phyloP scores from a whole-genome alignment of 2,113 vertebrate species.

The Mohoua ochrocephala region DNA sequence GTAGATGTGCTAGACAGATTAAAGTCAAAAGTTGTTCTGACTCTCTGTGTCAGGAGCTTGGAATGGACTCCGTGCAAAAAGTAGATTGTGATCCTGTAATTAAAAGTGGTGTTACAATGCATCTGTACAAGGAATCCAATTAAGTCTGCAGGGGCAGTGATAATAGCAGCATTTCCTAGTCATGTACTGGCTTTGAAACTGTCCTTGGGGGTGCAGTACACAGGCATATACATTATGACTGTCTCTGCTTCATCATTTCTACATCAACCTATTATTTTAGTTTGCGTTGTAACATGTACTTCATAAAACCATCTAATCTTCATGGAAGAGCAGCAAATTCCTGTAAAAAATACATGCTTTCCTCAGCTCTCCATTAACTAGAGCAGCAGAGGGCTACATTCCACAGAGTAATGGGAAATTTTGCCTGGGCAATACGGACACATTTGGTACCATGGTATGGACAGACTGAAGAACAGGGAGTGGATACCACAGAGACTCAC shows the following conservation, averaged over 20 bases:
- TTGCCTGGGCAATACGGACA: fast-evolving
- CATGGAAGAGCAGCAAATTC: not conserved
- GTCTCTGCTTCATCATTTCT: not conserved
- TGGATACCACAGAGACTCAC: not conserved
- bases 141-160: not conserved
- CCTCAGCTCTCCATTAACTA: not conserved
- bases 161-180: not conserved
- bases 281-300: not conserved
- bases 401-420: not conserved
- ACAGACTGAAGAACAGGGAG: not conserved
- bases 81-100: constrained; percentile 3
- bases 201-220: not conserved
- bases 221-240: not conserved
- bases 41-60: not conserved
- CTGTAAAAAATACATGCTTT: not conserved
- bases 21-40: not conserved
- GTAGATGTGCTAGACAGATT: not conserved
- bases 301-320: not conserved
- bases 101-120: not conserved
- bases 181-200: not conserved
- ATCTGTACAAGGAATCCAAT: not conserved
- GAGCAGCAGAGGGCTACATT: not conserved
- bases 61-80: not conserved
- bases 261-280: not conserved
- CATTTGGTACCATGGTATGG: not conserved